Conservation (phyloP, 1,140 invertebrate genomes). For the Portunus trituberculatus region DNA sequence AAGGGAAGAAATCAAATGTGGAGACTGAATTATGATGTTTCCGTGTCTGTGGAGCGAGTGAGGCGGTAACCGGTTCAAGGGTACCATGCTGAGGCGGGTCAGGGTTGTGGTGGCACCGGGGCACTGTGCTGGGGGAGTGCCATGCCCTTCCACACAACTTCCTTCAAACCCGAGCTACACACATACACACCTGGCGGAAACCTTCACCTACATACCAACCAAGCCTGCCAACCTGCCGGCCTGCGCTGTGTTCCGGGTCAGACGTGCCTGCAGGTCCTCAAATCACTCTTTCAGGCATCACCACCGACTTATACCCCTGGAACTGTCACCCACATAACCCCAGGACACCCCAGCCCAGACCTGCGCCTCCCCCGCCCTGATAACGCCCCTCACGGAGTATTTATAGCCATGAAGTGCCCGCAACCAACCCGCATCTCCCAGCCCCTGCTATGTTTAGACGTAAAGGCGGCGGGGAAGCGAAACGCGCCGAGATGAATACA, state of each 20-base stretch:
- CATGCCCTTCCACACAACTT: not conserved
- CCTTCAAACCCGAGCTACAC: not conserved
- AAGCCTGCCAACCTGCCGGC: not conserved
- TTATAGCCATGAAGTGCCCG: not conserved
- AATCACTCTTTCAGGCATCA: not conserved
- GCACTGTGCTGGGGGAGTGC: not conserved
- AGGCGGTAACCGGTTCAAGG: not conserved
- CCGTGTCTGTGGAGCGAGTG: too few species aligned
- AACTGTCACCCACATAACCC: not conserved
- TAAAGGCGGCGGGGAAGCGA: not conserved
- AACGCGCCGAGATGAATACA: not conserved
- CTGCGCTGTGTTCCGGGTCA: not conserved
- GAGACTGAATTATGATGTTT: too few species aligned
- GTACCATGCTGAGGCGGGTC: not conserved
- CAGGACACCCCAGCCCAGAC: not conserved
- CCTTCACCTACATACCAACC: too few species aligned
- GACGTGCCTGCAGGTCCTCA: not conserved
- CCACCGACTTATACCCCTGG: too few species aligned
- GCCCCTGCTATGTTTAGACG: slow-evolving; percentile 10
- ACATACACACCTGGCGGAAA: not conserved
- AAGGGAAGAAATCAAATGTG: too few species aligned
- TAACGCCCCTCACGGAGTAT: not conserved
- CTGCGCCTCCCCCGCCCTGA: not conserved
- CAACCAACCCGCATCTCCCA: not conserved
- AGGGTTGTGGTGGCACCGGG: not conserved